Base-by-base conservation (phyloP, 2,797 vertebrate species). In the Orientallactaga sibirica region DNA sequence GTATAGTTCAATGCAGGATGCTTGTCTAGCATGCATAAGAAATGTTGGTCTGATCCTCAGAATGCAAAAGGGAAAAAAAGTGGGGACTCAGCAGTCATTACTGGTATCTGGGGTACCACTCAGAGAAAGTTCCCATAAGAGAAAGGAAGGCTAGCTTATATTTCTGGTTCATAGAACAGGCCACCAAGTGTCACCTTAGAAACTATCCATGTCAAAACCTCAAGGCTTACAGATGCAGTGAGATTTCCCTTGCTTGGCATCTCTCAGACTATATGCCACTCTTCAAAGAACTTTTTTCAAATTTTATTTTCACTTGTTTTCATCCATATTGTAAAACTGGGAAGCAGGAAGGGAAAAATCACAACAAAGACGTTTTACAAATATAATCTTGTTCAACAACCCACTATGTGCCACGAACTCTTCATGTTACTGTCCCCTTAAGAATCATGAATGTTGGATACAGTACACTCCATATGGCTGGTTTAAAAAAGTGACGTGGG, bases 241-340 rank as follows among this genome's bases (percentile, higher is more conserved):
- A 55, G 33, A 29, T 22, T 14, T 43, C n/a, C 20, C 20, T 48
- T 76, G 24, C 55, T 71, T 22, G 10, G 12, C 62, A 41, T n/a
- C 22, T 87, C 76, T 80, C 19, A 81, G 24, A 77, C 24, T 52
- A 5, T 29, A 27, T 3, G 41, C 4, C 4, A 25, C 19, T 55
- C 33, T 67, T 90, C 82, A 62, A 66, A 78, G 62, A 82, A 29
- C 3, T 62, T 90, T 86, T 55, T 89, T 85, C 70, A 78, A 67
- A 73, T 67, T 82, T 81, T 48, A 81, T 88, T 29, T 82, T 43
- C 16, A 22, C 77, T 74, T 41, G 68, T 88, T n/a, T 85, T 41
- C 19, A 29, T 25, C 2, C 16, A 66, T 15, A 15, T 80, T 86
- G 33, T 48, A 77, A 89, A 86, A 81, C 29, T 55, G 15, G 15